phyloP scores from a whole-genome alignment of 2,797 vertebrate genomes.

The Tolypeutes matacus region DNA sequence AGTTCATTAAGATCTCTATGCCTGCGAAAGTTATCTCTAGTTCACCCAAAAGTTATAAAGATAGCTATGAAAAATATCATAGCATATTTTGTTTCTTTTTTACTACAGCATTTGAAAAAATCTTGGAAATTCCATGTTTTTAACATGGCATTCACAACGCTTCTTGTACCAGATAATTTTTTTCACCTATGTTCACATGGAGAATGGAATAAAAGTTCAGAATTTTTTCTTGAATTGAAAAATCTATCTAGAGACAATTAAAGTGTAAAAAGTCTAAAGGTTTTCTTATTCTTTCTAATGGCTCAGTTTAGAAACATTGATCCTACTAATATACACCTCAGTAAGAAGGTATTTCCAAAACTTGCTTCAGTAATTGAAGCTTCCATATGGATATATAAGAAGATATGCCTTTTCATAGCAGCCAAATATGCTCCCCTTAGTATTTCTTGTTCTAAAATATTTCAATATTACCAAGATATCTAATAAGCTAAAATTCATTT shows the following conservation, averaged over 20 bases:
- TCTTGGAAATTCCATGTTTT: slow-evolving; percentile 55
- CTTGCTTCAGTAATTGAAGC: slow-evolving; percentile 19
- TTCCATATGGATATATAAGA: not conserved
- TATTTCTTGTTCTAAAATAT: slow-evolving; percentile 48
- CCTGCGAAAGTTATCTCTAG: too few species aligned
- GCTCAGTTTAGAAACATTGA: slow-evolving; percentile 53
- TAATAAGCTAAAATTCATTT: slow-evolving; percentile 55
- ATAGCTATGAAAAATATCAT: slow-evolving; percentile 7
- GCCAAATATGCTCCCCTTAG: not conserved
- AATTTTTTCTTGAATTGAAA: not conserved
- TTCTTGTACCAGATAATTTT: slow-evolving; percentile 26
- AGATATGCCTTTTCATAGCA: not conserved
- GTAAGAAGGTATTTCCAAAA: slow-evolving; percentile 1
- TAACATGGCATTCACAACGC: slow-evolving; percentile 54
- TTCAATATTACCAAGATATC: slow-evolving; percentile 51
- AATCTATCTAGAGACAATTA: slow-evolving; percentile 53
- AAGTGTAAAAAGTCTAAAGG: not conserved
- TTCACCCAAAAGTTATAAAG: not conserved
- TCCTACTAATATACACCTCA: slow-evolving; percentile 52
- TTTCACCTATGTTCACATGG: not conserved
- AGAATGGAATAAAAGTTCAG: slow-evolving; percentile 43
- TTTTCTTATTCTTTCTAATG: not conserved
- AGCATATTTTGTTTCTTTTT: slow-evolving; percentile 44
- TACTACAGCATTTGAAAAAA: slow-evolving; percentile 47
- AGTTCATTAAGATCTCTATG: not conserved